Conservation (phyloP, 2,888 invertebrate genomes). For the Patella depressa region DNA sequence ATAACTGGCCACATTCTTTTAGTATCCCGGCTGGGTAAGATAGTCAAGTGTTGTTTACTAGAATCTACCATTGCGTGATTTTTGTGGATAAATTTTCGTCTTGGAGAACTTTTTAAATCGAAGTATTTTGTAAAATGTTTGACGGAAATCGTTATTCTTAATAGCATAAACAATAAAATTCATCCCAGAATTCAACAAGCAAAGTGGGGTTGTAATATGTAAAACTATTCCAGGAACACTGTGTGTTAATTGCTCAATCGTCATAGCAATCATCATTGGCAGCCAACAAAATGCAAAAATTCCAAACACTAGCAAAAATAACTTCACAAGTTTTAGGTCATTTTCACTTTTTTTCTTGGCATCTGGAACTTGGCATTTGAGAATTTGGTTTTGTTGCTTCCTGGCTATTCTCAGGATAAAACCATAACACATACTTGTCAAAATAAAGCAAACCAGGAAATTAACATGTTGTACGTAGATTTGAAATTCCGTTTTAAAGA, state of each 20-base stretch:
- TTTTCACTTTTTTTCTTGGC: not conserved
- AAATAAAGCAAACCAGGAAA: not conserved
- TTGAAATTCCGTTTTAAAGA: slow-evolving; percentile 13
- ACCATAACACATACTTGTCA: not conserved
- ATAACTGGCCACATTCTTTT: too few species aligned
- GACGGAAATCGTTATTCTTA: slow-evolving; percentile 8
- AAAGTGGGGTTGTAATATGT: not conserved
- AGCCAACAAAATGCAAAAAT: slow-evolving; percentile 18
- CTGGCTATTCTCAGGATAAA: slow-evolving; percentile 2
- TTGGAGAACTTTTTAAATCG: not conserved
- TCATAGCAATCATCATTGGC: not conserved
- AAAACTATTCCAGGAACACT: not conserved
- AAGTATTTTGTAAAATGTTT: slow-evolving; percentile 8
- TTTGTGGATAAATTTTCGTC: too few species aligned
- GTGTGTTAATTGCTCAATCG: not conserved
- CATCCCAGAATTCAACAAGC: slow-evolving; percentile 15
- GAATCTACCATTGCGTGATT: too few species aligned
- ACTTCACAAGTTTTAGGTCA: slow-evolving; percentile 8
- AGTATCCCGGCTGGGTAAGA: too few species aligned
- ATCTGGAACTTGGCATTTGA: not conserved
- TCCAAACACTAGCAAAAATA: slow-evolving; percentile 19
- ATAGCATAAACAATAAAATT: slow-evolving; percentile 17
- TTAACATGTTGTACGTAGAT: not conserved
- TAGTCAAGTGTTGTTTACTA: too few species aligned
- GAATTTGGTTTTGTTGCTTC: not conserved